Evolutionary conservation across 2,113 vertebrate species (phyloP).

Genomic region (Donacobius atricapilla): DNA sequence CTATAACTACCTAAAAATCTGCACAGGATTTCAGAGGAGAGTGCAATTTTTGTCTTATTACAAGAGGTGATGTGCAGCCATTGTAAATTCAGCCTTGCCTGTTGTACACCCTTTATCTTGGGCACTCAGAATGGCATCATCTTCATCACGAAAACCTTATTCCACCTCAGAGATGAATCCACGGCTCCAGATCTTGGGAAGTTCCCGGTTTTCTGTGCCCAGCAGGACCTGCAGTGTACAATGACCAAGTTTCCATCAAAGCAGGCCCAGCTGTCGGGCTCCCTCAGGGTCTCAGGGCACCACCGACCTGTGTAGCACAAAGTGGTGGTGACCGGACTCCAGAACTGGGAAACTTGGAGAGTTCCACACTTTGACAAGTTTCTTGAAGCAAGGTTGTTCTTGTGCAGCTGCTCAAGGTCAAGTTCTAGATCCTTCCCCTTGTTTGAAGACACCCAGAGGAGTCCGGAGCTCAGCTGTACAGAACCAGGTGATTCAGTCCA

Average conservation of each 20-base stretch:
- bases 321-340: not conserved
- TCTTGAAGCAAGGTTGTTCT: not conserved
- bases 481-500: not conserved
- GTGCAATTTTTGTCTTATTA: not conserved
- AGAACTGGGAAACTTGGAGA: not conserved
- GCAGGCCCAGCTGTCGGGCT: not conserved
- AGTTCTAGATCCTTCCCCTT: not conserved
- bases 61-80: not conserved
- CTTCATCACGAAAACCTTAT: not conserved
- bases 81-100: not conserved
- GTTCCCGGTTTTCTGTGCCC: no score
- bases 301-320: not conserved
- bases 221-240: not conserved
- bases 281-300: not conserved
- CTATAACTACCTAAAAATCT: not conserved
- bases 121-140: not conserved
- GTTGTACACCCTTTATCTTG: not conserved
- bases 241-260: not conserved
- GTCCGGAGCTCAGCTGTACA: not conserved
- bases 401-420: not conserved
- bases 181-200: not conserved
- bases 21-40: not conserved
- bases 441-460: not conserved
- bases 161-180: not conserved
- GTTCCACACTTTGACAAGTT: not conserved